phyloP scores from a whole-genome alignment of 2,888 invertebrate species.

The Cheilosia vernalis region DNA sequence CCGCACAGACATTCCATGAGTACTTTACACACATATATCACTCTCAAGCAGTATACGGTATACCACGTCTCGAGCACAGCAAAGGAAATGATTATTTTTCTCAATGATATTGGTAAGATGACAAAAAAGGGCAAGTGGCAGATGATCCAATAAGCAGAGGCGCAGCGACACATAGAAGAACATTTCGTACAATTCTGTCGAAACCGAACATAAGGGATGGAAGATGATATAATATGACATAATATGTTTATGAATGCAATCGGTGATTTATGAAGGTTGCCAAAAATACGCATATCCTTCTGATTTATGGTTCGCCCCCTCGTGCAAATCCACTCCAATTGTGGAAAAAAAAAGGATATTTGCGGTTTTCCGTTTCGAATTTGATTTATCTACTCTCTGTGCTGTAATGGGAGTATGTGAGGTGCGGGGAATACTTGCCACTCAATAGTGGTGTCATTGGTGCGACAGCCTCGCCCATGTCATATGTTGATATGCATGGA shows the following conservation, averaged over 20 bases:
- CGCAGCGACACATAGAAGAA: constrained; percentile 20
- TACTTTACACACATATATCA: constrained; percentile 57
- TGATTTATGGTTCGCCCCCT: constrained; percentile 62
- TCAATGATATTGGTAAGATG: constrained; percentile 60
- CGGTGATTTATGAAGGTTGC: constrained; percentile 71
- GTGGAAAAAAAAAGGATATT: constrained; percentile 56
- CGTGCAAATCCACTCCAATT: constrained; percentile 62
- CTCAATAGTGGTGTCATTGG: constrained; percentile 66
- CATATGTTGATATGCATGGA: constrained; percentile 65
- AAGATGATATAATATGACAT: constrained; percentile 65
- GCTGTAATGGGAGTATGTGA: neutral
- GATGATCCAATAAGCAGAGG: constrained; percentile 61
- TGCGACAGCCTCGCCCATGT: constrained; percentile 62
- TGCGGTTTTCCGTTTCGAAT: constrained; percentile 68
- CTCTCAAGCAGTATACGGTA: constrained; percentile 2
- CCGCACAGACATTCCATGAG: constrained; percentile 54
- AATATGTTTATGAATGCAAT: constrained; percentile 74
- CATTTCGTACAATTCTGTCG: constrained; percentile 45
- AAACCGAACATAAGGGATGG: constrained; percentile 59
- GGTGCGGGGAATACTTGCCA: constrained; percentile 30
- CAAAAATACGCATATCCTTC: constrained; percentile 60
- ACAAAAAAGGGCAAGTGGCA: constrained; percentile 41
- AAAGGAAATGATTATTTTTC: constrained; percentile 63
- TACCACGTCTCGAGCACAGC: constrained; percentile 43
- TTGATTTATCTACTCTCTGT: constrained; percentile 64